phyloP scores from a whole-genome alignment of 1,140 invertebrate genomes.

The Diachasma alloeum region DNA sequence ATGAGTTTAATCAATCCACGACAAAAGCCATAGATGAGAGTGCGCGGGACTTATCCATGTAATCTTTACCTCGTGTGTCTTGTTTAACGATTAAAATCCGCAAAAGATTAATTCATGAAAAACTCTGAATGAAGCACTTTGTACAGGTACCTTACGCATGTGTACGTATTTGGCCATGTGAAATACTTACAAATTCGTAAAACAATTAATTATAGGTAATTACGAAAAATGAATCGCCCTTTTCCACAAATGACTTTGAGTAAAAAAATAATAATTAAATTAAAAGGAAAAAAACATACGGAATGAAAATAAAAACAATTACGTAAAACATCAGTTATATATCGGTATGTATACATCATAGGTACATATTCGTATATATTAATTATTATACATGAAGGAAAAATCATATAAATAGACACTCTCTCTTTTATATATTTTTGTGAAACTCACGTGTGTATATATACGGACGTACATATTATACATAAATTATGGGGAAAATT shows the following conservation, averaged over 20 bases:
- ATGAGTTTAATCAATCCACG: neutral
- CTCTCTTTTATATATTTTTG: slow-evolving; percentile 66
- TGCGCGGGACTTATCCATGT: slow-evolving; percentile 38
- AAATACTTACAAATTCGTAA: slow-evolving; percentile 31
- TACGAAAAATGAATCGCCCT: slow-evolving; percentile 44
- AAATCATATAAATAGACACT: slow-evolving; percentile 57
- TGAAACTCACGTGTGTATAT: slow-evolving; percentile 62
- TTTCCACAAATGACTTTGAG: slow-evolving; percentile 55
- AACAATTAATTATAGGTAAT: slow-evolving; percentile 28
- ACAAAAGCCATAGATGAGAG: slow-evolving; percentile 25
- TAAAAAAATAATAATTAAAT: slow-evolving; percentile 28
- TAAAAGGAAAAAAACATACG: neutral
- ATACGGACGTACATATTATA: slow-evolving; percentile 51
- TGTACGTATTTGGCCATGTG: slow-evolving; percentile 37
- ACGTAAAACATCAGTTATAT: slow-evolving; percentile 44
- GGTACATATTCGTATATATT: slow-evolving; percentile 9
- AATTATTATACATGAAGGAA: slow-evolving; percentile 46
- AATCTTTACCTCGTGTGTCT: slow-evolving; percentile 63
- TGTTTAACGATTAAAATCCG: slow-evolving; percentile 50
- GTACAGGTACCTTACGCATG: slow-evolving; percentile 53
- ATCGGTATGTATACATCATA: slow-evolving; percentile 42
- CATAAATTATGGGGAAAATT: slow-evolving; percentile 43
- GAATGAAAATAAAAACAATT: neutral
- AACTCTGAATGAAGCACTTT: slow-evolving; percentile 59
- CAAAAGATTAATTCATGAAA: slow-evolving; percentile 42